Base-by-base conservation (phyloP, 2,797 vertebrate species). In the Huso huso region DNA sequence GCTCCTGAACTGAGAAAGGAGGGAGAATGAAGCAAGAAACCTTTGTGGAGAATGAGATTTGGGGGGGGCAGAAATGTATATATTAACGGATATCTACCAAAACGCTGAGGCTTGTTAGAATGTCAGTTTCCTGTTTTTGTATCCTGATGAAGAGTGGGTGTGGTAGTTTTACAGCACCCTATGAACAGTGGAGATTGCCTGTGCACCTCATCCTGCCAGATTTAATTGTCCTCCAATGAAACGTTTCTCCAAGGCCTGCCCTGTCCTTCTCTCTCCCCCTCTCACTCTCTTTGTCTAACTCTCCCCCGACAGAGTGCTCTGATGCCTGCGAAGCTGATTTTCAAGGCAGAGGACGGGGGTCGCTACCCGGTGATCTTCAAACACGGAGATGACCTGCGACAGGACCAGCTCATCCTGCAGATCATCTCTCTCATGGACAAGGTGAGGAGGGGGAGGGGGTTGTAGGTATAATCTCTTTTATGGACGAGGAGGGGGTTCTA, bases 391-490 rank as follows among this genome's bases (percentile, higher is more conserved):
- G 96, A 98, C 81, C 86, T 99, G 69, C 89, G 96, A 55, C 96
- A 98, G 76, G 96, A 99, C 82, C 96, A 99, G 75, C 94, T 99
- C 73, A 98, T 99, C 82, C 90, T 99, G 66, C 96, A 99, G 82
- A 99, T 99, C 75, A 99, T 99, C 83, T 99, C 96, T 0, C 93
- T 99, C 52, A 99, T 99, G 96, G 96, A 98, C 84, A 96, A 96
- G 89, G 96, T 97, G 74, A 63, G 68, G 66, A 9, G 10, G 7
- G 50, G 63, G 37, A 37, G 37, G 37, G 37, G 8, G 18, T 13
- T 7, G 6, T 11, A 23, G 13, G 11, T n/a, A 18, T n/a, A 50
- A 50, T 8, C 18, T 53, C 5, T 57, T 62, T 10, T 11, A 6
- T 50, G 52, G 51, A 10, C 11, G 7, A 13, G 18, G 23, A 50